Evolutionary conservation across 2,113 vertebrate species (phyloP), one percentile per base, ranked within the genome.

Genomic region (Kryptolebias marmoratus): DNA sequence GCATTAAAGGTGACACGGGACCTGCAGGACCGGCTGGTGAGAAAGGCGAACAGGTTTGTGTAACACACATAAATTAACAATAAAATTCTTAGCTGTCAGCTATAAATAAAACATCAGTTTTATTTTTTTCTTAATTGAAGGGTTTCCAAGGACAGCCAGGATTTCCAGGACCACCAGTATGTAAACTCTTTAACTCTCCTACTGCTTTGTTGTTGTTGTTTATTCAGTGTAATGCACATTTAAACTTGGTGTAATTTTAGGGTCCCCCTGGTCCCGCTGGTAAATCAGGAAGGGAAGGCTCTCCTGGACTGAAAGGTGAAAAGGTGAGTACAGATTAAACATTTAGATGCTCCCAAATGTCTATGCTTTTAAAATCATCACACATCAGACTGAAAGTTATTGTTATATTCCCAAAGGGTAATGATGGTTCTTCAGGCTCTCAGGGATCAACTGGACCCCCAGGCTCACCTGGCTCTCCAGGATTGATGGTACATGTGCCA

Each of bases 91-190:
- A 18, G 39, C 39, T 42, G 8, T 22, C 27, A n/a, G 10, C 67
- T 48, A 13, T 2, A 39, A 50, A 65, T 15, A 10, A 27, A 18
- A 4, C 4, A 1, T 0, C 14, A 36, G 15, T 11, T 10, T 30
- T 55, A 32, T 8, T 64, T 71, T 10, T 78, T 62, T 80, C 66
- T 71, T 15, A 88, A 15, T 79, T 30, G 0, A 71, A 98, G 97
- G 97, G 97, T 70, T 98, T 97, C 86, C 94, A 94, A 94, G 97
- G 97, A 81, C 94, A 94, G 50, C 95, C 96, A 0, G 97, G 97
- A 71, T 98, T 98, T 79, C 96, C 96, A 0, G 97, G 97, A 63
- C 91, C 93, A 0, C 95, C 93, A 44, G 97, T 99, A 86, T 91
- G 95, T 95, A 42, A 50, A 65, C 3, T 2, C 9, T 48, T 58